Percentiles rank a stretch among this genome's conserved stretches.
These are phyloP conservation scores for Crematogaster levior DNA, from an alignment of 2,888 invertebrate species.

Conservation along the genomic window DNA sequence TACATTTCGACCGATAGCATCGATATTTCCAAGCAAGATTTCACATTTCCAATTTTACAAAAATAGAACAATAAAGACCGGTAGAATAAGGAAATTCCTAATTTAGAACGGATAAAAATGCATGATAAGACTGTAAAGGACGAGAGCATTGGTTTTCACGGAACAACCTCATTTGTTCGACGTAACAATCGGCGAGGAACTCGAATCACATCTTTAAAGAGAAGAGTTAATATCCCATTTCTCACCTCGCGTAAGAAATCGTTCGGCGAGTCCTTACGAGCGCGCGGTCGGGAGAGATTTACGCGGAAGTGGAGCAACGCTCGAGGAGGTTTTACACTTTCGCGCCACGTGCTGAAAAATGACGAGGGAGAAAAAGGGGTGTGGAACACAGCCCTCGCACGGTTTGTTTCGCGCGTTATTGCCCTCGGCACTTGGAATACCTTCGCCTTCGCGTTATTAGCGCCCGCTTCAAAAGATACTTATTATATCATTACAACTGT, in stretches of 20 bases:
- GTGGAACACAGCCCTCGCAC: background rate
- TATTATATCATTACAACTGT: slow-evolving; percentile 54
- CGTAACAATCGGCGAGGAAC: slow-evolving; percentile 4
- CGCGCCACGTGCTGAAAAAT: slow-evolving; percentile 52
- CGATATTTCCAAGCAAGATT: background rate
- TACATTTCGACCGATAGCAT: background rate
- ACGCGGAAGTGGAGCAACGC: slow-evolving; percentile 39
- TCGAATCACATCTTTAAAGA: background rate
- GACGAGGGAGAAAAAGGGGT: background rate
- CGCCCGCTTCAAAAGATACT: slow-evolving; percentile 37
- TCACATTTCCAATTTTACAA: background rate
- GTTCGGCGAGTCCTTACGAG: slow-evolving; percentile 50
- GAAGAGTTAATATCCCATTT: slow-evolving; percentile 23
- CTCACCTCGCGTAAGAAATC: slow-evolving; percentile 33
- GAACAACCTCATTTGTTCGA: slow-evolving; percentile 14
- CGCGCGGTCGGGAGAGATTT: slow-evolving; percentile 48
- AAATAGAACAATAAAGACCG: background rate
- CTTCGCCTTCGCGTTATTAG: slow-evolving; percentile 43
- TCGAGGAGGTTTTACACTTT: slow-evolving; percentile 22
- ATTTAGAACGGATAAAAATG: background rate
- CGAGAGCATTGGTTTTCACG: background rate
- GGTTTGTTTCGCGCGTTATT: slow-evolving; percentile 45
- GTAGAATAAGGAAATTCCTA: background rate
- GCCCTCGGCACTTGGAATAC: slow-evolving; percentile 30
- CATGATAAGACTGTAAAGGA: background rate